Evolutionary conservation across 2,797 vertebrate genomes (phyloP).

Genomic region (Scarus forsteni): DNA sequence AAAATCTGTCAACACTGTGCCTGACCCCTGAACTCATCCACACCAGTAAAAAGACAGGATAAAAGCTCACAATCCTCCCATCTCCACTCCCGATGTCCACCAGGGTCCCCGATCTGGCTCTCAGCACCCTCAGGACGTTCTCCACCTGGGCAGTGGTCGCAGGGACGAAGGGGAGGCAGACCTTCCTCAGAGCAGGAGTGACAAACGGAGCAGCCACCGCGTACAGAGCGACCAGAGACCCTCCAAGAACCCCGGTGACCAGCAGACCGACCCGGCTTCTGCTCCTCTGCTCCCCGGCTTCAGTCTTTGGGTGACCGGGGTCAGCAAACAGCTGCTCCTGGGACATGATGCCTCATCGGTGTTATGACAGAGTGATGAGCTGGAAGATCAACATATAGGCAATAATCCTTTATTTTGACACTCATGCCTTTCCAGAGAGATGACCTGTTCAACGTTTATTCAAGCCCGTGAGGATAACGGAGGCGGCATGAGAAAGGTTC

Average conservation of each 20-base stretch:
- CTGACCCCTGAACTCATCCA: too few relatives aligned
- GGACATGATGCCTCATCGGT: constrained; percentile 27
- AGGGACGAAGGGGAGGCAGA: constrained; percentile 97
- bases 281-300: neutral
- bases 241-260: constrained; percentile 83
- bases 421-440: neutral
- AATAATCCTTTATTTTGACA: neutral
- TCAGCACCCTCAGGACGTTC: constrained; percentile 88
- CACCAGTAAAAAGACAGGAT: neutral
- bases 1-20: too few relatives aligned
- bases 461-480: constrained; percentile 21
- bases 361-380: too few relatives aligned
- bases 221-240: constrained; percentile 87
- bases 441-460: constrained; percentile 37
- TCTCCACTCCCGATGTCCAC: constrained; percentile 97
- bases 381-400: too few relatives aligned
- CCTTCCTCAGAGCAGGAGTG: constrained; percentile 88
- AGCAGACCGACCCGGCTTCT: constrained; percentile 82
- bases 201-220: constrained; percentile 89
- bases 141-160: constrained; percentile 90
- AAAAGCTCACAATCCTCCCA: constrained; percentile 93
- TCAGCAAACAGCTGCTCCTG: constrained; percentile 25
- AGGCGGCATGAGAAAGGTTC: constrained; percentile 24
- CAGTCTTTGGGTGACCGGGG: neutral
- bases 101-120: constrained; percentile 82